phyloP scores from a whole-genome alignment of 2,888 invertebrate genomes.

The Psococerastis gibbosa region DNA sequence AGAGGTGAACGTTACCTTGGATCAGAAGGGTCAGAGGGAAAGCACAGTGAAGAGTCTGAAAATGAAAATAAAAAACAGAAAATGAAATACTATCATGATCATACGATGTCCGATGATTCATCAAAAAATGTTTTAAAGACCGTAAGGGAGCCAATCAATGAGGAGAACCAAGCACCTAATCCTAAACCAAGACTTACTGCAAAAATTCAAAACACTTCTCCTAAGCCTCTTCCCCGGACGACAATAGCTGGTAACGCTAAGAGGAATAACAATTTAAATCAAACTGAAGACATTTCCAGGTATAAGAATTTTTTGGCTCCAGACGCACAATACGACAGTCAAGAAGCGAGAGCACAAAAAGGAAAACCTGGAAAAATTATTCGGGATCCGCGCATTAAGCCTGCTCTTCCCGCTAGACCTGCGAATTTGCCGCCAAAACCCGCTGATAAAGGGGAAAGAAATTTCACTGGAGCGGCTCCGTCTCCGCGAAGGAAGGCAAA shows the following conservation, averaged over 20 bases:
- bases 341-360: neutral
- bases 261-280: neutral
- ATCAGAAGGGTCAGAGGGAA: neutral
- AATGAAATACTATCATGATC: neutral
- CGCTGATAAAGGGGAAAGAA: too few species aligned
- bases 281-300: neutral
- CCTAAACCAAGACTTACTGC: neutral
- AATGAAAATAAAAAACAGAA: neutral
- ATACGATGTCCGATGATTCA: neutral
- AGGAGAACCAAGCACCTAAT: neutral
- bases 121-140: too few species aligned
- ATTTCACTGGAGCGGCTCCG: too few species aligned
- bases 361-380: neutral
- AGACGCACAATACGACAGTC: conserved; percentile 18
- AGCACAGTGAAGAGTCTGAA: neutral
- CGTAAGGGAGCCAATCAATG: neutral
- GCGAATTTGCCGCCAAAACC: neutral
- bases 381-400: neutral
- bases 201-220: conserved; percentile 15
- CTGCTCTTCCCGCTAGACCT: conserved; percentile 2
- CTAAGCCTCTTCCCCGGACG: conserved; percentile 12
- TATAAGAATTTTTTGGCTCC: conserved; percentile 16
- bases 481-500: too few species aligned
- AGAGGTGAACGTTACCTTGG: neutral
- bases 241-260: neutral